Percentiles rank a stretch among this genome's conserved stretches.
phyloP scores from a whole-genome alignment of 2,113 vertebrate species.

The Parus major region DNA sequence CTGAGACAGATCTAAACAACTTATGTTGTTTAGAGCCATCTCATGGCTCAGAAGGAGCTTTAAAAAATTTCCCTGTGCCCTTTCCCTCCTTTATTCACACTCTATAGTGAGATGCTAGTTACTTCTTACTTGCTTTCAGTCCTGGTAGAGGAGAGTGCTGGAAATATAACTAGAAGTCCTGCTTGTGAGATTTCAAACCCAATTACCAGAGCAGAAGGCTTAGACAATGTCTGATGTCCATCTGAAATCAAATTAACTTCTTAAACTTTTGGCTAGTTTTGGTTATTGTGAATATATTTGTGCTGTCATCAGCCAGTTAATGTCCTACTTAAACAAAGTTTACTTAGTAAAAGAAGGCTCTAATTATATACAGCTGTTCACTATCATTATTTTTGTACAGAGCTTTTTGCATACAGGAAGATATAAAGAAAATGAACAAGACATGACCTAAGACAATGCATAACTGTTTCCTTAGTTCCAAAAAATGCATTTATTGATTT shows the following conservation, averaged over 20 bases:
- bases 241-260: neutral
- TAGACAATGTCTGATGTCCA: neutral
- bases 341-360: neutral
- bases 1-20: neutral
- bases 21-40: neutral
- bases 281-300: neutral
- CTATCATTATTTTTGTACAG: conserved; percentile 29
- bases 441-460: conserved; percentile 54
- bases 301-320: neutral
- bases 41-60: neutral
- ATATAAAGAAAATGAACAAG: conserved; percentile 64
- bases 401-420: conserved; percentile 41
- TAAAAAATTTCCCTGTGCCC: neutral
- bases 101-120: neutral
- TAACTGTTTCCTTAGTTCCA: conserved; percentile 63
- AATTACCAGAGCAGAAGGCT: neutral
- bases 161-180: neutral
- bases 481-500: conserved; percentile 78
- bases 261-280: neutral
- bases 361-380: conserved; percentile 29
- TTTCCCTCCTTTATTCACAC: neutral
- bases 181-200: neutral
- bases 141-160: neutral
- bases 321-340: conserved; percentile 19
- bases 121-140: neutral